These are phyloP conservation scores for Gambusia yucatana DNA, from an alignment of 2,797 vertebrate species.

Conservation along the genomic window DNA sequence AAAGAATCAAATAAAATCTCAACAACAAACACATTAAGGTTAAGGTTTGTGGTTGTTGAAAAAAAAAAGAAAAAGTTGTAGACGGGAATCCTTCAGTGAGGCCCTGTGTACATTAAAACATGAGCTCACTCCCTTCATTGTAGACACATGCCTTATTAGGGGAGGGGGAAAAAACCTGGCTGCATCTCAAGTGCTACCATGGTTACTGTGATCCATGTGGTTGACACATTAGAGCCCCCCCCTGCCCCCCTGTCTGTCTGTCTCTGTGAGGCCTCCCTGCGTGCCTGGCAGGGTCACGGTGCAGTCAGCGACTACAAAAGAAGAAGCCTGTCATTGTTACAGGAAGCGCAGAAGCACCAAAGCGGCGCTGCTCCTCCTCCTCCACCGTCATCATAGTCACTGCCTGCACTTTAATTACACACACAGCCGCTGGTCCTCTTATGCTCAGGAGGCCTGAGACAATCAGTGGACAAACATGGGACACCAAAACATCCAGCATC, in stretches of 20 bases:
- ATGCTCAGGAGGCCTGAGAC: slow-evolving; percentile 28
- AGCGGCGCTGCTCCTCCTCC: neutral
- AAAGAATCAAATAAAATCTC: neutral
- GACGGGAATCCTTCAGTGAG: neutral
- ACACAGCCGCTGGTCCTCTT: slow-evolving; percentile 34
- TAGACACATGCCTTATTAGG: slow-evolving; percentile 23
- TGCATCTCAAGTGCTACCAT: slow-evolving; percentile 74
- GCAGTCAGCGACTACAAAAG: slow-evolving; percentile 77
- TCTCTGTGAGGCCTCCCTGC: slow-evolving; percentile 54
- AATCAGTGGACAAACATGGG: slow-evolving; percentile 23
- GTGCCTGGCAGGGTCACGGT: slow-evolving; percentile 74
- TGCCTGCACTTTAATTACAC: slow-evolving; percentile 61
- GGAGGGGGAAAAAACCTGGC: slow-evolving; percentile 27
- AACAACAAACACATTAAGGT: neutral
- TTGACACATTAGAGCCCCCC: slow-evolving; percentile 69
- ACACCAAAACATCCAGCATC: neutral
- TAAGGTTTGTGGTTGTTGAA: neutral
- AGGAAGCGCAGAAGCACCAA: slow-evolving; percentile 68
- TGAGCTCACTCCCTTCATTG: neutral
- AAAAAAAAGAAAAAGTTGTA: neutral
- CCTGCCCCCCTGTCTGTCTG: slow-evolving; percentile 35
- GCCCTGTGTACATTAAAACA: neutral
- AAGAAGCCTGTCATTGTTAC: slow-evolving; percentile 71
- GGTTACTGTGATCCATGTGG: slow-evolving; percentile 76
- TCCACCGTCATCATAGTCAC: neutral